Evolutionary conservation across 2,113 vertebrate species (phyloP), one percentile per base, ranked within the genome.

Genomic region (Urocitellus parryii): DNA sequence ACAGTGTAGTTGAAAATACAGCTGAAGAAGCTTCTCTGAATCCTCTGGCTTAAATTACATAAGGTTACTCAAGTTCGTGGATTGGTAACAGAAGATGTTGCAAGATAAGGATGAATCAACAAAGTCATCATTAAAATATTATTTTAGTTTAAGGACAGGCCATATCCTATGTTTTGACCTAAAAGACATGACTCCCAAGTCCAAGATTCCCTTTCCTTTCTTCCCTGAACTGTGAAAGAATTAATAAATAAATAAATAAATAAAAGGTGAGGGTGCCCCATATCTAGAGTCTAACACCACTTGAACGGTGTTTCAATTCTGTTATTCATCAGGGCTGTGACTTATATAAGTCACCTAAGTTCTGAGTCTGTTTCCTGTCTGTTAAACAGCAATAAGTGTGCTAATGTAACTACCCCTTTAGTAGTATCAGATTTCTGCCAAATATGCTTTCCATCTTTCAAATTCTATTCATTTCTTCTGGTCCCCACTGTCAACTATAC

Each of bases 61-160:
- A 90, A 83, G 72, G 77, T 96, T 85, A 96, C 32, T 92, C 56
- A 90, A 93, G 94, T 95, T 95, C 81, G 78, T 58, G 45, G 68
- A 92, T 29, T 88, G 82, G 90, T 81, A 88, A 96, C 74, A 27
- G 16, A 85, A 70, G 78, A 93, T 96, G 51, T 27, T 96, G 45
- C 42, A 85, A 96, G 96, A 96, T 65, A 78, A 80, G 70, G 91
- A 81, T 82, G 88, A 97, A 78, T 95, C 78, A 93, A 76, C 83
- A 65, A 93, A 14, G 67, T 88, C 87, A 91, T 82, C 88, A 88
- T n/a, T 68, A 90, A 95, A 96, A 88, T 84, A 90, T 0, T 91
- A 48, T 58, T 97, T 95, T 86, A 92, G 67, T 94, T 92, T 85
- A 97, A 96, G 81, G 42, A 94, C 81, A 39, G 78, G 78, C 53